Evolutionary conservation across 2,797 vertebrate genomes (phyloP).

Genomic region (Sebastes goodei): DNA sequence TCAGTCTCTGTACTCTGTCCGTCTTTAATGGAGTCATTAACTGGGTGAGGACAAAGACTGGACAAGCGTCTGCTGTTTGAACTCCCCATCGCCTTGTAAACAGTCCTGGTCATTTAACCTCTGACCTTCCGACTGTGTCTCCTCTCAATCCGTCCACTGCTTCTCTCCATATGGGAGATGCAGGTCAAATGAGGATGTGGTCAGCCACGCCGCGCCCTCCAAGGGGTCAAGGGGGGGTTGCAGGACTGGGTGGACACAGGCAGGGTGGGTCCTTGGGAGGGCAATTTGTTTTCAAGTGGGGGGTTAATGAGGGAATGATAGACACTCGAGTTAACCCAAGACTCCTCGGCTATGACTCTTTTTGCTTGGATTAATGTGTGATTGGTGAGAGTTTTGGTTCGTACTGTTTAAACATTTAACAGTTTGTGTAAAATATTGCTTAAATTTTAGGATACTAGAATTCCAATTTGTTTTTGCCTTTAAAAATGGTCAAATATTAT

Average conservation of each 20-base stretch:
- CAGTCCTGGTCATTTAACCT: slow-evolving; percentile 83
- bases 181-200: slow-evolving; percentile 71
- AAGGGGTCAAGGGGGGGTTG: background rate
- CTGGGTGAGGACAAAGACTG: slow-evolving; percentile 33
- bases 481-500: background rate
- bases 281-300: slow-evolving; percentile 51
- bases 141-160: slow-evolving; percentile 43
- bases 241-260: slow-evolving; percentile 32
- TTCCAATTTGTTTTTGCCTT: background rate
- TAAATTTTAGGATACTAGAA: background rate
- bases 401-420: background rate
- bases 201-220: slow-evolving; percentile 49
- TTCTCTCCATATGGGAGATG: slow-evolving; percentile 67
- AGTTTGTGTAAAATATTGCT: background rate
- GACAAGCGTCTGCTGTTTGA: slow-evolving; percentile 49
- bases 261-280: slow-evolving; percentile 21
- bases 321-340: slow-evolving; percentile 28
- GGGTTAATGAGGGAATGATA: slow-evolving; percentile 67
- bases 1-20: background rate
- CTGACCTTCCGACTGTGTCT: slow-evolving; percentile 66
- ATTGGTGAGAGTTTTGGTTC: background rate
- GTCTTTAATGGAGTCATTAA: slow-evolving; percentile 32
- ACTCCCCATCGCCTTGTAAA: slow-evolving; percentile 72
- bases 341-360: slow-evolving; percentile 12
- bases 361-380: slow-evolving; percentile 7